Percentiles rank a stretch among this genome's conserved stretches.
These are phyloP conservation scores for Macrocentrus cingulum DNA, from an alignment of 1,140 invertebrate genomes.

Conservation along the genomic window DNA sequence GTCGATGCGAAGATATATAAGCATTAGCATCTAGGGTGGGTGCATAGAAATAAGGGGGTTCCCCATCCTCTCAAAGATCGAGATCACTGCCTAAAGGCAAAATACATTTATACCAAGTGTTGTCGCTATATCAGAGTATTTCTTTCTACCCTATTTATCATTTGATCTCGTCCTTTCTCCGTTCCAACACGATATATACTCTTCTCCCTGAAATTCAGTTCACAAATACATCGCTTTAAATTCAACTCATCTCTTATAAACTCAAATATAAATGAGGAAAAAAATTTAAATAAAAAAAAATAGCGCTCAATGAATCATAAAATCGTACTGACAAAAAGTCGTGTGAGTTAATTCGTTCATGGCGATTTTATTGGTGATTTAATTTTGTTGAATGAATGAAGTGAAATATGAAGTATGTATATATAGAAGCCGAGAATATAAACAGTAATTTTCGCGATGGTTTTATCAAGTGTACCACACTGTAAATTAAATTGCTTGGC, in stretches of 20 bases:
- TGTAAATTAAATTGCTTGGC: conserved; percentile 15
- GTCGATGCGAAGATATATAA: too few species aligned
- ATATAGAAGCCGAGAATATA: background rate
- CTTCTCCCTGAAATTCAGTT: too few species aligned
- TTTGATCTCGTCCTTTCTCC: conserved; percentile 2
- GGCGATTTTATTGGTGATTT: background rate
- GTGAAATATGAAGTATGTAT: background rate
- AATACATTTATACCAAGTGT: conserved; percentile 22
- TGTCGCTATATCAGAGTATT: conserved; percentile 25
- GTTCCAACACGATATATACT: background rate
- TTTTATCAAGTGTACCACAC: conserved; percentile 9
- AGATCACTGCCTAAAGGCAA: conserved; percentile 42
- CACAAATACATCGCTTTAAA: too few species aligned
- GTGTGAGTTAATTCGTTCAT: too few species aligned
- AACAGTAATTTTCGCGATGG: conserved; percentile 20
- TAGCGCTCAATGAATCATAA: too few species aligned
- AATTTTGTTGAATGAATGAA: background rate
- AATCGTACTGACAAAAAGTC: too few species aligned
- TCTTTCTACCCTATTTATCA: background rate
- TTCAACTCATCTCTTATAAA: too few species aligned
- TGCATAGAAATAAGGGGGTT: too few species aligned
- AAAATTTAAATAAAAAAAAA: too few species aligned
- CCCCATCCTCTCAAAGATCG: too few species aligned
- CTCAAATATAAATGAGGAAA: too few species aligned
- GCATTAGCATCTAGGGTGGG: conserved; percentile 44